A percentile compares a stretch with the other conserved stretches of the same genome.
phyloP scores from a whole-genome alignment of 2,113 vertebrate genomes.

The Otis tarda region DNA sequence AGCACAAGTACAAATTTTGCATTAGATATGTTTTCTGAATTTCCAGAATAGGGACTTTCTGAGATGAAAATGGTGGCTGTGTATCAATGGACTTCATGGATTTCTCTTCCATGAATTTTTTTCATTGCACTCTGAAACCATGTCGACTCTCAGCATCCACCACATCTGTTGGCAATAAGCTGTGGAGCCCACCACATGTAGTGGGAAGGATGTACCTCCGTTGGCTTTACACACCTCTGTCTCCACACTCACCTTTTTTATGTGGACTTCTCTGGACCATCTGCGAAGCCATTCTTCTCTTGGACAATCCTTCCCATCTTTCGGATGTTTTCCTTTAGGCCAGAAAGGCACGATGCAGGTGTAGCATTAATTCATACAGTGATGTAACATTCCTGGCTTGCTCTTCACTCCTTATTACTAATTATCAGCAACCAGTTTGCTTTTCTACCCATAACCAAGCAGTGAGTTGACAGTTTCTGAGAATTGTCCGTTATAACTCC shows the following conservation, averaged over 20 bases:
- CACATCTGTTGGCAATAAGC: not conserved
- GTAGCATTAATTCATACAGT: not conserved
- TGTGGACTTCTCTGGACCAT: not conserved
- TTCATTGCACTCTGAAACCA: not conserved
- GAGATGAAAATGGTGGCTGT: not conserved
- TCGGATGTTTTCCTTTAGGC: rapidly evolving
- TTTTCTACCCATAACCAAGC: not conserved
- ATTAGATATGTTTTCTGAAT: not conserved
- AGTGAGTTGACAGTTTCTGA: not conserved
- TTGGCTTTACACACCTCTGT: not conserved
- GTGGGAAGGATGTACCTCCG: rapidly evolving
- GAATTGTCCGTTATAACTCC: not conserved
- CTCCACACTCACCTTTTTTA: not conserved
- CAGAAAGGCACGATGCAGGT: rapidly evolving
- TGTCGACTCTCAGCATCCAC: rapidly evolving
- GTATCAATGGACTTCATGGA: not conserved
- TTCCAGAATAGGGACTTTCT: not conserved
- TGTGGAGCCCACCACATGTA: not conserved
- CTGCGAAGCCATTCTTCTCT: not conserved
- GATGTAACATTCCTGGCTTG: not conserved
- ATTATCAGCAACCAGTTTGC: not conserved
- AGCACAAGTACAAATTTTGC: not conserved
- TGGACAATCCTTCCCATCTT: not conserved
- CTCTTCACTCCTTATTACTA: not conserved
- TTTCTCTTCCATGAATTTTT: not conserved